Evolutionary conservation across 2,888 invertebrate species (phyloP).

Genomic region (Apotomis betuletana): DNA sequence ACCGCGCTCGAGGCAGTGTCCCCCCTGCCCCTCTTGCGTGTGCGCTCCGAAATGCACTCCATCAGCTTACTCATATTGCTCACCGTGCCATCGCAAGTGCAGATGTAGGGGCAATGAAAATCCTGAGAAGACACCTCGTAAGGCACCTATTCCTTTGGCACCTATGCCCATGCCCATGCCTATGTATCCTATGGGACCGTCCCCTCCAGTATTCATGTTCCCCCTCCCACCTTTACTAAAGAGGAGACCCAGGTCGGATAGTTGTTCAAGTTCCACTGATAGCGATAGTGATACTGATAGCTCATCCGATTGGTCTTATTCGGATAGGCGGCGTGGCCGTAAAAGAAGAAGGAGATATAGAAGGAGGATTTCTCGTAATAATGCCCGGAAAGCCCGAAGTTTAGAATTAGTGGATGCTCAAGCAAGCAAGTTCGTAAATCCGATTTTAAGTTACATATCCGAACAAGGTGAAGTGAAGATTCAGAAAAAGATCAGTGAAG

Average conservation of each 20-base stretch:
- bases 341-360: slow-evolving; percentile 33
- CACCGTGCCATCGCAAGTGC: slow-evolving; percentile 69
- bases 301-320: too few relatives aligned
- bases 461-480: slow-evolving; percentile 58
- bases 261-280: too few relatives aligned
- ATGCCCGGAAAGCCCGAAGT: slow-evolving; percentile 37
- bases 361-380: slow-evolving; percentile 22
- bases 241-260: too few relatives aligned
- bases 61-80: slow-evolving; percentile 71
- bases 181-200: slow-evolving; percentile 32
- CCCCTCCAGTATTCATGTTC: slow-evolving; percentile 47
- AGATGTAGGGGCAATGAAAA: slow-evolving; percentile 58
- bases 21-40: slow-evolving; percentile 70
- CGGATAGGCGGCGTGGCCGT: slow-evolving; percentile 18
- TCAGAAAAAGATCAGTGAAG: slow-evolving; percentile 56
- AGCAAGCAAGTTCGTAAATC: slow-evolving; percentile 49
- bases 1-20: slow-evolving; percentile 51
- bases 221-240: slow-evolving; percentile 44
- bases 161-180: slow-evolving; percentile 47
- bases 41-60: slow-evolving; percentile 70
- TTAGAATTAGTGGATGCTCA: slow-evolving; percentile 9
- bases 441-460: slow-evolving; percentile 51
- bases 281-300: slow-evolving; percentile 19
- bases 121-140: slow-evolving; percentile 53
- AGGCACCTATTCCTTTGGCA: slow-evolving; percentile 44